phyloP scores from a whole-genome alignment of 2,113 vertebrate genomes.

The Urocitellus parryii region DNA sequence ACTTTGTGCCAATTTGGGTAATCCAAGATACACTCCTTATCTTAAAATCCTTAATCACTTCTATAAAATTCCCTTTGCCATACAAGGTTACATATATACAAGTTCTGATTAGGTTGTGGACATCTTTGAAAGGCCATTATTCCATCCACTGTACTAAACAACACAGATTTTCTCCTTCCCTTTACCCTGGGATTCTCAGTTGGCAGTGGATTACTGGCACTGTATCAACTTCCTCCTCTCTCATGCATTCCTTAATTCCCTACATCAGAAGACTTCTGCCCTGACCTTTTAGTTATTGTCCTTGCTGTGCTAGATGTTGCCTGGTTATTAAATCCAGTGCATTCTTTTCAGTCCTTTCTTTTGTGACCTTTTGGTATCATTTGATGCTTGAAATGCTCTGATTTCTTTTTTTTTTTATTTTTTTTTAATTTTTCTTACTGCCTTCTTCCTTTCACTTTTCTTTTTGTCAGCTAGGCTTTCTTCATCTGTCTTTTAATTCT shows the following conservation, averaged over 20 bases:
- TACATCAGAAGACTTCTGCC: background rate
- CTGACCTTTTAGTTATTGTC: background rate
- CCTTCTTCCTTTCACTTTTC: background rate
- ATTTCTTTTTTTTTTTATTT: background rate
- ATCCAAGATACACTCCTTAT: background rate
- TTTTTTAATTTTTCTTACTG: background rate
- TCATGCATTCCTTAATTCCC: background rate
- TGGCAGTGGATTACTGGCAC: background rate
- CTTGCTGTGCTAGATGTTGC: background rate
- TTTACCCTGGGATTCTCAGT: background rate
- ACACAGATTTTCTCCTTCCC: background rate
- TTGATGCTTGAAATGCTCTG: background rate
- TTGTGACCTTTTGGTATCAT: background rate
- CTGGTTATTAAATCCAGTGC: background rate
- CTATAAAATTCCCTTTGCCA: background rate
- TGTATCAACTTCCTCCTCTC: background rate
- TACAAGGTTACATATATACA: background rate
- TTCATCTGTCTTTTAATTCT: background rate
- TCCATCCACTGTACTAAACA: background rate
- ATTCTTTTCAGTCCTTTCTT: background rate
- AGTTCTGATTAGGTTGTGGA: background rate
- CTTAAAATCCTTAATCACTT: background rate
- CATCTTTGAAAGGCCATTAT: background rate
- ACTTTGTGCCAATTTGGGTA: background rate
- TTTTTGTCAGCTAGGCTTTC: background rate